Evolutionary conservation across 2,113 vertebrate species (phyloP).

Genomic region (Pteropus alecto): DNA sequence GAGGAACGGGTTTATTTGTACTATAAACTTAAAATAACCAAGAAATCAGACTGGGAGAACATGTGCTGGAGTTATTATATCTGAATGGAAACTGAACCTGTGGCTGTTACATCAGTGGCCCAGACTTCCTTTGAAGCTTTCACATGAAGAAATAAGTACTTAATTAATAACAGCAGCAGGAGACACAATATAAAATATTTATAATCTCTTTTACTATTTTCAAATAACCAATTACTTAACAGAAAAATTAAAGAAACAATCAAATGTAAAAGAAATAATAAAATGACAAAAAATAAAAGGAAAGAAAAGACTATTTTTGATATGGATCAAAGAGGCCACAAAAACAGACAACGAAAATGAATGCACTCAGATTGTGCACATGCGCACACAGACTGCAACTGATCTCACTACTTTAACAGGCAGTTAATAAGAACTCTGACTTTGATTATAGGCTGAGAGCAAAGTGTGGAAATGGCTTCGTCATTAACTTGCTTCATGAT

Average conservation of each 20-base stretch:
- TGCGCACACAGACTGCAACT: not conserved
- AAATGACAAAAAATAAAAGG: not conserved
- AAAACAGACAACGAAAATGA: not conserved
- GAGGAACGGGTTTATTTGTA: conserved; percentile 5
- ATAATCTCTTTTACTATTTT: not conserved
- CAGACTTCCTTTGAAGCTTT: not conserved
- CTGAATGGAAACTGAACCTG: not conserved
- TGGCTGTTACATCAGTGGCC: not conserved
- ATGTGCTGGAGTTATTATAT: not conserved
- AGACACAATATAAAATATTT: not conserved
- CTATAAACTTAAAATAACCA: not conserved
- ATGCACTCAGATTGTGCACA: not conserved
- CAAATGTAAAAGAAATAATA: not conserved
- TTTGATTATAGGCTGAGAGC: not conserved
- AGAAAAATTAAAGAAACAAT: not conserved
- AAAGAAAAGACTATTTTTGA: not conserved
- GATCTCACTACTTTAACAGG: not conserved
- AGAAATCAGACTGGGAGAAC: not conserved
- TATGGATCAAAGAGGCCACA: not conserved
- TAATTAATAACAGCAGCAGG: not conserved
- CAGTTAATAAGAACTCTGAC: not conserved
- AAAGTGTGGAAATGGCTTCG: not conserved
- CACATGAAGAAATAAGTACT: not conserved
- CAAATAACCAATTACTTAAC: not conserved
- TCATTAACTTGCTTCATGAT: not conserved